A percentile compares a stretch with the other conserved stretches of the same genome.
These are phyloP conservation scores for Neoniphon sammara DNA, from an alignment of 2,797 vertebrate species.

Conservation along the genomic window DNA sequence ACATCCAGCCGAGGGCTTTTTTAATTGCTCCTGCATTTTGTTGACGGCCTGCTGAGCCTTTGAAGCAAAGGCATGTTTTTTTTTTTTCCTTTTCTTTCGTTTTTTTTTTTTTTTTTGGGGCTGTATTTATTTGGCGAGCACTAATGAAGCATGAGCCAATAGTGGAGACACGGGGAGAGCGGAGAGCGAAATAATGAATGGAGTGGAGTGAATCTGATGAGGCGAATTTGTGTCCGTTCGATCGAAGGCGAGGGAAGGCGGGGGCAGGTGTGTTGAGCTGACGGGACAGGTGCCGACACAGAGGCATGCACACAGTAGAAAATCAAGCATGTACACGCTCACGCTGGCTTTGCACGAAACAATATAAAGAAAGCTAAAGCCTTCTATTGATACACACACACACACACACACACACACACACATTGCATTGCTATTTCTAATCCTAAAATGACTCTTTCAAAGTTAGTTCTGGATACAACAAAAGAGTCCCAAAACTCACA, in stretches of 20 bases:
- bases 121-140: conserved; percentile 60
- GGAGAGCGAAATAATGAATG: conserved; percentile 49
- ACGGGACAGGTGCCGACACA: conserved; percentile 36
- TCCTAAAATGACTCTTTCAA: too few relatives aligned
- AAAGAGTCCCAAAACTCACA: too few relatives aligned
- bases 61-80: conserved; percentile 68
- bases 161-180: conserved; percentile 26
- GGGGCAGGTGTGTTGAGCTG: conserved; percentile 35
- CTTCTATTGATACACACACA: too few relatives aligned
- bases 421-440: too few relatives aligned
- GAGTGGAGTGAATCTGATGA: conserved; percentile 44
- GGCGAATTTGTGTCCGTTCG: conserved; percentile 31
- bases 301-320: background rate
- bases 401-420: background rate
- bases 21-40: conserved; percentile 72
- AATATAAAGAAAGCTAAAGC: background rate
- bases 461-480: too few relatives aligned
- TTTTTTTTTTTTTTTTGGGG: conserved; percentile 28
- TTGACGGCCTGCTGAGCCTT: conserved; percentile 67
- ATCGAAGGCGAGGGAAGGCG: conserved; percentile 27
- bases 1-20: conserved; percentile 47
- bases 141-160: conserved; percentile 66
- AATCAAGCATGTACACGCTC: background rate
- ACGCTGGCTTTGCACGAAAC: background rate
- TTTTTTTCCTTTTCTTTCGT: background rate